Percentiles rank a stretch among this genome's conserved stretches.
Conservation (phyloP, 92 coral and sea anemone species). For the Zoanthus sansibaricus region DNA sequence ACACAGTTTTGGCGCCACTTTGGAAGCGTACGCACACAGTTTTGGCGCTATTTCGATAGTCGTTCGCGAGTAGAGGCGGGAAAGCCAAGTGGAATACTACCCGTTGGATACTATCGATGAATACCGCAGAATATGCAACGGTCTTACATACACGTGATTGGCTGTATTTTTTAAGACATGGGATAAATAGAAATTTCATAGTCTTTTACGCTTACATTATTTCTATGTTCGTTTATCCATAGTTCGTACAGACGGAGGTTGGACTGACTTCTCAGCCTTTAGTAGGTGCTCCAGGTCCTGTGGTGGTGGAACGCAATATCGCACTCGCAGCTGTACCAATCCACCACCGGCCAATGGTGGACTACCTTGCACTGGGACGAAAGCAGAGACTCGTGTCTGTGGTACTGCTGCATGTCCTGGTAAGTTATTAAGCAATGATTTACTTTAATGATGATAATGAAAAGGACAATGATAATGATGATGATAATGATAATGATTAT, state of each 20-base stretch:
- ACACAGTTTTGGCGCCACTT: no score
- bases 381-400: not conserved
- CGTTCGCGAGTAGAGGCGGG: no score
- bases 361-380: not conserved
- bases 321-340: slow-evolving; percentile 11
- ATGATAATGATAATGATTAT: no score
- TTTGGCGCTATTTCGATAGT: no score
- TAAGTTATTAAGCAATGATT: not conserved
- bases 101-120: no score
- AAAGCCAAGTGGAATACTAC: no score
- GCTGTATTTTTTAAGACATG: not conserved
- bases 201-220: no score
- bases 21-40: no score
- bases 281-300: slow-evolving; percentile 7
- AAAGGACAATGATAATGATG: no score
- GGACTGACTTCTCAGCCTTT: not conserved
- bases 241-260: slow-evolving; percentile 6
- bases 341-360: slow-evolving; percentile 13
- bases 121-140: no score
- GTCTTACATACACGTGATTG: no score
- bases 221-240: not conserved
- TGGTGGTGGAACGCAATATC: slow-evolving; percentile 7
- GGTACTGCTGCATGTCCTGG: not conserved
- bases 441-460: not conserved
- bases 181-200: not conserved